Evolutionary conservation across 2,888 invertebrate species (phyloP).

Genomic region (Leucoma salicis): DNA sequence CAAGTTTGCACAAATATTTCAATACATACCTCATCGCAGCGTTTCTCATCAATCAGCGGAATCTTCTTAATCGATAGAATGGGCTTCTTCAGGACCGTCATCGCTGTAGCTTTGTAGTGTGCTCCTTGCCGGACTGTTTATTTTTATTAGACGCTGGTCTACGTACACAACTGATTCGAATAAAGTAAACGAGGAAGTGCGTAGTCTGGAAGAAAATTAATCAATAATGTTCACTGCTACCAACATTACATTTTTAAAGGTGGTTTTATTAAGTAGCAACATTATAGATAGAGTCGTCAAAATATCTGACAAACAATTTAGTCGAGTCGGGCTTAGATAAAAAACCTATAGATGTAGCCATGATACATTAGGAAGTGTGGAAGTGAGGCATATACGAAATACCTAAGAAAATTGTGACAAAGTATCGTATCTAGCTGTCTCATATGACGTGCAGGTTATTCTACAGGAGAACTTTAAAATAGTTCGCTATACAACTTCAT

Average conservation of each 20-base stretch:
- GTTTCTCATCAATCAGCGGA: conserved; percentile 83
- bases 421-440: too few relatives aligned
- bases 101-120: conserved; percentile 51
- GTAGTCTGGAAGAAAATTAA: conserved; percentile 27
- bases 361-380: too few relatives aligned
- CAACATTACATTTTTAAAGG: conserved; percentile 20
- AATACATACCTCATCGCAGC: conserved; percentile 55
- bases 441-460: too few relatives aligned
- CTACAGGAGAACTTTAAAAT: too few relatives aligned
- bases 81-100: conserved; percentile 92
- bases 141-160: conserved; percentile 8
- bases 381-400: too few relatives aligned
- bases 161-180: conserved; percentile 17
- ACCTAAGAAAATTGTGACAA: too few relatives aligned
- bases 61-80: conserved; percentile 85
- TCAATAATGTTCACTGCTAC: conserved; percentile 37
- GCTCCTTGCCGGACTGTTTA: conserved; percentile 11
- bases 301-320: not conserved
- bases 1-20: not conserved
- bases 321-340: too few relatives aligned
- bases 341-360: too few relatives aligned
- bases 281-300: conserved; percentile 5
- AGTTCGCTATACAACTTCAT: too few relatives aligned
- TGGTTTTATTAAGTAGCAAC: conserved; percentile 14
- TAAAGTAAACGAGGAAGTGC: conserved; percentile 33